phyloP scores from a whole-genome alignment of 2,888 invertebrate genomes.

The Pilophorus perplexus region DNA sequence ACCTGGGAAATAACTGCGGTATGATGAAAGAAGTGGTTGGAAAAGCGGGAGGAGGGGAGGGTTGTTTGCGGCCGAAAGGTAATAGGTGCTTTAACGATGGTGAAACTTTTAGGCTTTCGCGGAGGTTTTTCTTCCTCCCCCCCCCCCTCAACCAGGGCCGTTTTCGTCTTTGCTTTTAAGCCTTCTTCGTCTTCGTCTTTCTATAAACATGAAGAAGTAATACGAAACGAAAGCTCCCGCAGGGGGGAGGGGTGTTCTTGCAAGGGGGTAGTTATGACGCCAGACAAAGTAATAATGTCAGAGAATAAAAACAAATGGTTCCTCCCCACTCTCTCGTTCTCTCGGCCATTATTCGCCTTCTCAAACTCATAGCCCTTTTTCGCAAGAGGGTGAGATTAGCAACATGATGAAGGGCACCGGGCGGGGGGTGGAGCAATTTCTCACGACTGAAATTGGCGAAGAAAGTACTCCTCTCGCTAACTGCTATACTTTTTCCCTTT shows the following conservation, averaged over 20 bases:
- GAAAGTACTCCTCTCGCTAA: conserved; percentile 16
- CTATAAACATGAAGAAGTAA: background rate
- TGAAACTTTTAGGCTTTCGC: conserved; percentile 1
- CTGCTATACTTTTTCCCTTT: conserved; percentile 20
- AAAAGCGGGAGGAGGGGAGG: background rate
- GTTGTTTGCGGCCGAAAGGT: conserved; percentile 18
- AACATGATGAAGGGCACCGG: background rate
- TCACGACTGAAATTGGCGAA: conserved; percentile 10
- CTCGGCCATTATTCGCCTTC: conserved; percentile 13
- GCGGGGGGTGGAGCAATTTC: conserved; percentile 8
- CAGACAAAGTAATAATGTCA: conserved; percentile 36
- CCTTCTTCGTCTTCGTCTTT: too few relatives aligned
- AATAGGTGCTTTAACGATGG: background rate
- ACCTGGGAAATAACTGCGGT: background rate
- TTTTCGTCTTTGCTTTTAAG: background rate
- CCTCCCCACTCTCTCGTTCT: conserved; percentile 2
- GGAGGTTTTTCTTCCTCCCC: background rate
- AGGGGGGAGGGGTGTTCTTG: background rate
- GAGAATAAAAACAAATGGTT: conserved; percentile 32
- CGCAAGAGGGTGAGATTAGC: conserved; percentile 7
- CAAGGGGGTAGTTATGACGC: conserved; percentile 26
- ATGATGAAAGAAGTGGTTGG: background rate
- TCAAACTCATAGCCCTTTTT: background rate
- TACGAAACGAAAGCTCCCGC: conserved; percentile 5
- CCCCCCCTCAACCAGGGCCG: too few relatives aligned